Base-by-base conservation (phyloP, 2,888 invertebrate genomes). In the Strigamia maritima region DNA sequence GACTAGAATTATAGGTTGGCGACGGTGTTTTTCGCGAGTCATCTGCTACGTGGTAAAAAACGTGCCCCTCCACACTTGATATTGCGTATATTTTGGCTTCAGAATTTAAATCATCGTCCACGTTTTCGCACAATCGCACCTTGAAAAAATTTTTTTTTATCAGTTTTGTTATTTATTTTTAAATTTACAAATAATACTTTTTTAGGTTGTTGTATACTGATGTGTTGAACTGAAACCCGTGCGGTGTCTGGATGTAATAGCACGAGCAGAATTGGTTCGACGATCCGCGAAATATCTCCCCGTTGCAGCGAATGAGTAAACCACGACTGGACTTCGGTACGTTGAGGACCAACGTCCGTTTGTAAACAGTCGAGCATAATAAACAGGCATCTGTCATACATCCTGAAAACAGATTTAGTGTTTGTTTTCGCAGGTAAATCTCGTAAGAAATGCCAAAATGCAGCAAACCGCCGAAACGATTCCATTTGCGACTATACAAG, bases 41-140 rank as follows among this genome's bases (percentile, higher is more conserved):
- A 31, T 78, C 78, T 28, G 28, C 60, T 81, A 87, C 85, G 81
- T 87, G 87, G 82, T 87, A 87, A 79, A 86, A 86, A 4, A 94
- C 91, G 82, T 93, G 92, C 1, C 94, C 94, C 82, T 92, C 92
- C 35, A 93, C 92, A 74, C 91, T 93, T 83, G 93, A 93, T 70
- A 94, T 92, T 0, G 94, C 94, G 83, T 92, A 93, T 16, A 94
- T 92, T 83, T 91, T 92, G 10, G 86, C 84, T 82, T 88, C 87
- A 7, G 28, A 28, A 14, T 31, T 2, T 10, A 22, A 77, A 24
- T 12, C 49, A 49, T 44, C 44, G 49, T 77, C 77, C 12, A 44
- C 44, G 22, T 77, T 77, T 77, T 77, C 77, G 14, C 24, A 28
- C 35, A 77, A 22, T 19, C 77, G 16, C 10, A 77, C 77, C 77